phyloP scores from a whole-genome alignment of 1,140 invertebrate species.

The Zeugodacus cucurbitae region DNA sequence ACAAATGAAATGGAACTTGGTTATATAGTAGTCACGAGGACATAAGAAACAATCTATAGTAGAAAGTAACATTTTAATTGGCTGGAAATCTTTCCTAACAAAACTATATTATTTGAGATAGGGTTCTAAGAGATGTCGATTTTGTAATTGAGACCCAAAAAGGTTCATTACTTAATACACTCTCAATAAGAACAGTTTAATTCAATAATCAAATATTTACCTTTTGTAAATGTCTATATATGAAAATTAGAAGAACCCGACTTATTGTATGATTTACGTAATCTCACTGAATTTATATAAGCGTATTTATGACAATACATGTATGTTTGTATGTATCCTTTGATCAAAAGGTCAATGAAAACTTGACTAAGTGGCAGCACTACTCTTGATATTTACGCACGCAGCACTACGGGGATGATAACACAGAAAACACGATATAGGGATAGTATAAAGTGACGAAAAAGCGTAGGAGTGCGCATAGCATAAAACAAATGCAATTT shows the following conservation, averaged over 20 bases:
- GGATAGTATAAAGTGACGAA: neutral
- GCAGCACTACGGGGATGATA: neutral
- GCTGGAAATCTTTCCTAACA: too few relatives aligned
- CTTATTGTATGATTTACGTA: neutral
- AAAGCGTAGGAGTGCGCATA: neutral
- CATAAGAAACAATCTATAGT: too few relatives aligned
- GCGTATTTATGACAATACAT: neutral
- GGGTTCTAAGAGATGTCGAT: too few relatives aligned
- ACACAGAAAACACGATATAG: neutral
- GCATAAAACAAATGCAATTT: neutral
- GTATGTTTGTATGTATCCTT: neutral
- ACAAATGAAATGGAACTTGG: too few relatives aligned
- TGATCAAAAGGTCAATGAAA: neutral
- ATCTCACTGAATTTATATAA: neutral
- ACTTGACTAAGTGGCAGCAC: neutral
- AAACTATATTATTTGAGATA: too few relatives aligned
- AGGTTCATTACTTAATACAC: too few relatives aligned
- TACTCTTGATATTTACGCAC: neutral
- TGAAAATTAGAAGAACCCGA: neutral
- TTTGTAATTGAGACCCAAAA: too few relatives aligned
- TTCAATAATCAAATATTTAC: too few relatives aligned
- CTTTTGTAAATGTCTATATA: too few relatives aligned
- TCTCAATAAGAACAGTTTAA: too few relatives aligned
- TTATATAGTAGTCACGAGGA: too few relatives aligned
- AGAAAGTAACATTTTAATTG: too few relatives aligned